Evolutionary conservation across 2,113 vertebrate genomes (phyloP).

Genomic region (Ginglymostoma cirratum): DNA sequence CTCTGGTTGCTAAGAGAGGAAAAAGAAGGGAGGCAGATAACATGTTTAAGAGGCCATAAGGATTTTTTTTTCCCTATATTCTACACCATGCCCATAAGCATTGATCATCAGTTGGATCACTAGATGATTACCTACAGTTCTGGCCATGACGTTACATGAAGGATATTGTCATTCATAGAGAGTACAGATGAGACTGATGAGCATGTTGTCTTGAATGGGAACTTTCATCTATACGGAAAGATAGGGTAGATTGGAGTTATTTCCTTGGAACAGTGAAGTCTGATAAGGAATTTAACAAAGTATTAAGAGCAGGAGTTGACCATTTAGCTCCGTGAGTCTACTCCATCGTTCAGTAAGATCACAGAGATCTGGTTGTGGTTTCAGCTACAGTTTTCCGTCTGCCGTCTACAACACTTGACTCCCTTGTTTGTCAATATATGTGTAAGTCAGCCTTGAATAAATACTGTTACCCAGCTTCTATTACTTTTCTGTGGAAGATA

Average conservation of each 20-base stretch:
- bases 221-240: not conserved
- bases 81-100: not conserved
- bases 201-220: not conserved
- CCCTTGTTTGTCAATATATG: too few species aligned
- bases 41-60: not conserved
- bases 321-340: too few species aligned
- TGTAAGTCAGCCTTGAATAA: too few species aligned
- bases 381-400: too few species aligned
- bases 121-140: not conserved
- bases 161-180: not conserved
- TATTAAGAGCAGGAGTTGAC: too few species aligned
- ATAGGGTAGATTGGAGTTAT: not conserved
- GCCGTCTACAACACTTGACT: too few species aligned
- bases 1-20: not conserved
- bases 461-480: too few species aligned
- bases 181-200: not conserved
- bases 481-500: too few species aligned
- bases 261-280: not conserved
- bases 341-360: too few species aligned
- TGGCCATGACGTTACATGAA: not conserved
- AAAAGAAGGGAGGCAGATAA: not conserved
- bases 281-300: not conserved
- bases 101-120: not conserved
- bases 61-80: not conserved
- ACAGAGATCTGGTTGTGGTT: too few species aligned